Conservation (phyloP, 2,797 vertebrate genomes). For the Macroramphosus scolopax region DNA sequence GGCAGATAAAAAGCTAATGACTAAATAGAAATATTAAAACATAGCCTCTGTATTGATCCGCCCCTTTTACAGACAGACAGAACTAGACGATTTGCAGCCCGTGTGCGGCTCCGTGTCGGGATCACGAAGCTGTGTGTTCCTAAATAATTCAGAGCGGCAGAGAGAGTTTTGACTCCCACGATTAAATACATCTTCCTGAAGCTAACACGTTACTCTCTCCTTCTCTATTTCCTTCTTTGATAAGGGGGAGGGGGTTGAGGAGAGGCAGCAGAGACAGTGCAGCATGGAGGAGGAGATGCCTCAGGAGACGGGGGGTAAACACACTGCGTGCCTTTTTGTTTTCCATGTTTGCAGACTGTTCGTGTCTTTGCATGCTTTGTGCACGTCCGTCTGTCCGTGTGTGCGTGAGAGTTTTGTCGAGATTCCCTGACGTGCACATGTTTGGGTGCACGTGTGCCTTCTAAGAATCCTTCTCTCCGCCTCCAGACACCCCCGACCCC, state of each 20-base stretch:
- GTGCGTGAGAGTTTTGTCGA: not conserved
- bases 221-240: conserved; percentile 31
- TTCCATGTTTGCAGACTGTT: conserved; percentile 24
- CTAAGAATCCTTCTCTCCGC: conserved; percentile 11
- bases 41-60: too few relatives aligned
- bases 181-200: conserved; percentile 7
- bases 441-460: not conserved
- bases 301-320: conserved; percentile 75
- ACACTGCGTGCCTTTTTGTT: conserved; percentile 18
- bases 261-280: conserved; percentile 77
- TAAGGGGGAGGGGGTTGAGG: conserved; percentile 79
- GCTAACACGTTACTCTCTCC: too few relatives aligned
- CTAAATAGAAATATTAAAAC: too few relatives aligned
- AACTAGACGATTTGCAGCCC: too few relatives aligned
- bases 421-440: conserved; percentile 1
- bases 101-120: too few relatives aligned
- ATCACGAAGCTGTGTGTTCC: too few relatives aligned
- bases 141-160: too few relatives aligned
- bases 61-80: too few relatives aligned
- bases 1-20: too few relatives aligned
- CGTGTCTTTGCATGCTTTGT: conserved; percentile 4
- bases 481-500: conserved; percentile 38
- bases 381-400: conserved; percentile 3
- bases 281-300: conserved; percentile 75
- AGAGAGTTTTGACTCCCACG: not conserved